Conservation (phyloP, 2,888 invertebrate species). For the Artemia sinica region DNA sequence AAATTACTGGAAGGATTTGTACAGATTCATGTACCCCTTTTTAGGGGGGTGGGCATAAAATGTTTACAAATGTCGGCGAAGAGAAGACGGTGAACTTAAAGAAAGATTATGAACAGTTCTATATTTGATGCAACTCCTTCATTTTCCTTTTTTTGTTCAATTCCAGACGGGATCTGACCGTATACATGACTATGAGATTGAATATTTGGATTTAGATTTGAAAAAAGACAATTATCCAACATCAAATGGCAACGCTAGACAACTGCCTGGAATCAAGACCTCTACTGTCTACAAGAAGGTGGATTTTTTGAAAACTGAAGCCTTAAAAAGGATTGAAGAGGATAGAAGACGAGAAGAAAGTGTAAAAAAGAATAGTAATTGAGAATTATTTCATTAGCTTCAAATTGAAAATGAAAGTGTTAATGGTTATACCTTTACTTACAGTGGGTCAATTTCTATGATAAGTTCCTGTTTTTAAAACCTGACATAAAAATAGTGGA, state of each 20-base stretch:
- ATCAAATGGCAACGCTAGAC: constrained; percentile 20
- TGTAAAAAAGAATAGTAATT: neutral
- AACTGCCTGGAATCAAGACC: constrained; percentile 22
- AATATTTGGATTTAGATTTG: constrained; percentile 73
- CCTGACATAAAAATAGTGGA: no score
- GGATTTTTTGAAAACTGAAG: constrained; percentile 82
- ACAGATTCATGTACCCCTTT: no score
- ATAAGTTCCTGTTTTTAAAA: no score
- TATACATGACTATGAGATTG: constrained; percentile 34
- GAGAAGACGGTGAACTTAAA: neutral
- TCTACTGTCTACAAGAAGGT: constrained; percentile 69
- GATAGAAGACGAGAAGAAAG: constrained; percentile 7
- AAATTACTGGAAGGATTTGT: no score
- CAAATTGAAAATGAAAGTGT: no score
- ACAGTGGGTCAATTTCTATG: no score
- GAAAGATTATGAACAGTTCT: neutral
- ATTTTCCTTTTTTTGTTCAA: constrained; percentile 17
- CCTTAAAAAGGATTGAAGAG: constrained; percentile 51
- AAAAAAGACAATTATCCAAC: constrained; percentile 31
- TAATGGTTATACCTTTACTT: no score
- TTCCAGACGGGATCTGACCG: constrained; percentile 30
- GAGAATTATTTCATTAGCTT: no score
- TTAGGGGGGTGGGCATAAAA: neutral
- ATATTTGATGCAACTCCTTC: neutral
- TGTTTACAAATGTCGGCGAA: neutral